Evolutionary conservation across 2,113 vertebrate species (phyloP).

Genomic region (Balaenoptera acutorostrata): DNA sequence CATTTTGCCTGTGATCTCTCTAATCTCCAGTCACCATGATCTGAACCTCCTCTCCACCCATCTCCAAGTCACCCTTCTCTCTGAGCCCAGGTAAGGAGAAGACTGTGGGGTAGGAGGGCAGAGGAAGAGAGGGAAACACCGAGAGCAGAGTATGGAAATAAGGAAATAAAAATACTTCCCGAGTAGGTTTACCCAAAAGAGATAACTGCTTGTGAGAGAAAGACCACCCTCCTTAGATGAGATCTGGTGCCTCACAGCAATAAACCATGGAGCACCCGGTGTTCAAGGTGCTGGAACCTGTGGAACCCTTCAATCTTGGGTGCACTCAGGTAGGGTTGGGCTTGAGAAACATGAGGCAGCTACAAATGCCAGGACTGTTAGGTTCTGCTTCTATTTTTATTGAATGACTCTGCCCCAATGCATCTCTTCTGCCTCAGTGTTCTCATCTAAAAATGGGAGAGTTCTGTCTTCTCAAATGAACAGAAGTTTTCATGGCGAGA

Average conservation of each 20-base stretch:
- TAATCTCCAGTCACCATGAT: background rate
- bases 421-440: background rate
- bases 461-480: background rate
- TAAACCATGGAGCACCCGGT: rapidly evolving
- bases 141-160: background rate
- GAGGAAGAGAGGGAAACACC: background rate
- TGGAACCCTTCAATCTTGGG: background rate
- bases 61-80: background rate
- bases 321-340: background rate
- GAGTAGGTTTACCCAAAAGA: background rate
- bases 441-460: background rate
- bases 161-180: background rate
- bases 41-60: background rate
- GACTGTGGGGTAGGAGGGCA: background rate
- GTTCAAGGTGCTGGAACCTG: background rate
- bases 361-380: background rate
- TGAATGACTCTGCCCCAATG: background rate
- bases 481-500: background rate
- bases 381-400: background rate
- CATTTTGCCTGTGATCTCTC: background rate
- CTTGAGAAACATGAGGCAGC: background rate
- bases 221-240: too few species aligned
- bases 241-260: rapidly evolving
- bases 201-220: background rate
- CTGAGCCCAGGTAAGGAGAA: slow-evolving; percentile 44